Percentiles rank a stretch among this genome's conserved stretches.
Evolutionary conservation across 2,888 invertebrate genomes (phyloP).

Genomic region (Holacanthella duospinosa): DNA sequence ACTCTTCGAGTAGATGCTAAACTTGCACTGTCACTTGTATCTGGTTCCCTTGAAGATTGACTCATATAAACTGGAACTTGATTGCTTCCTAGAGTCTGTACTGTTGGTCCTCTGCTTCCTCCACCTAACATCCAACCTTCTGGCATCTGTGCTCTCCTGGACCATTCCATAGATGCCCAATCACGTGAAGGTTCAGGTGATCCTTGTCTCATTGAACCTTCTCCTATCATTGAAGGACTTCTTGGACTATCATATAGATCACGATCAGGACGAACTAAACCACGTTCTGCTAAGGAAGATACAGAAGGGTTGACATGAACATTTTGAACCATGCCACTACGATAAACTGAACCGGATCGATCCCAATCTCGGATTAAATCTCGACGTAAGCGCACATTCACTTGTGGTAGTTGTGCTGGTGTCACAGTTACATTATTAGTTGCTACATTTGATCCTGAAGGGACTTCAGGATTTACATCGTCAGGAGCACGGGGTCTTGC

Average conservation of each 20-base stretch:
- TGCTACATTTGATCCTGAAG: background rate
- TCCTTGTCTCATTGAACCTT: too few relatives aligned
- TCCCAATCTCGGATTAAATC: background rate
- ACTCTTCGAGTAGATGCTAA: slow-evolving; percentile 16
- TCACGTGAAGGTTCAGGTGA: background rate
- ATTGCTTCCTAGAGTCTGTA: too few relatives aligned
- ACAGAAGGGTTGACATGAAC: background rate
- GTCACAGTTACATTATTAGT: too few relatives aligned
- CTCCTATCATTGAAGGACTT: background rate
- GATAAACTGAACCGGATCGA: background rate
- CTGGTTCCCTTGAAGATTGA: background rate
- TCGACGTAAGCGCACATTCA: background rate
- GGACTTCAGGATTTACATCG: background rate
- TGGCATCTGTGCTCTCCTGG: background rate
- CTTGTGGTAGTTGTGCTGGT: background rate
- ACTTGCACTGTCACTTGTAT: slow-evolving; percentile 11
- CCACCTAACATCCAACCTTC: background rate
- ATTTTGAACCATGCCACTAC: background rate
- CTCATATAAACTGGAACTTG: background rate
- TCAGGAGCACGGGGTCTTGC: too few relatives aligned
- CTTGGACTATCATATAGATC: background rate
- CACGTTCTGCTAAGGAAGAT: background rate
- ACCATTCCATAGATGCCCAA: background rate
- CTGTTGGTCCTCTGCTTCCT: too few relatives aligned
- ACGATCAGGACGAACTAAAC: background rate